Evolutionary conservation across 1,140 invertebrate species (phyloP).

Genomic region (Drosophila tsacasi): DNA sequence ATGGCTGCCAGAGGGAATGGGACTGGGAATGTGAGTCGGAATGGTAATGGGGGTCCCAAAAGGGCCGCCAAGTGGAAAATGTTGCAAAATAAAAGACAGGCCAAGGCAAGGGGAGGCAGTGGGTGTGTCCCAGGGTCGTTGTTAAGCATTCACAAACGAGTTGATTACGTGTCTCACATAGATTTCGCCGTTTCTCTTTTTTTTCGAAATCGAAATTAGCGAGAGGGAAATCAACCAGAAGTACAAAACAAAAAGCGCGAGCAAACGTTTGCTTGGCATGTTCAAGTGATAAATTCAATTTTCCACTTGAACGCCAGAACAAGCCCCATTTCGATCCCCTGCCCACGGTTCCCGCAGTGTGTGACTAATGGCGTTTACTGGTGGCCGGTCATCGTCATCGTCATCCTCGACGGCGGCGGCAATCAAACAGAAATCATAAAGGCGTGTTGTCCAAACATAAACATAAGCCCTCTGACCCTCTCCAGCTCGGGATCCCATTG

Average conservation of each 20-base stretch:
- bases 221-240: constrained; percentile 33
- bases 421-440: constrained; percentile 84
- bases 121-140: neutral
- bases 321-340: neutral
- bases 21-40: neutral
- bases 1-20: neutral
- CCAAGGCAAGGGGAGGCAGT: neutral
- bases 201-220: constrained; percentile 52
- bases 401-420: constrained; percentile 50
- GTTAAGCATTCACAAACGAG: constrained; percentile 77
- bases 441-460: constrained; percentile 81
- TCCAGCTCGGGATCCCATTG: constrained; percentile 20
- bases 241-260: constrained; percentile 24
- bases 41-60: constrained; percentile 14
- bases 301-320: constrained; percentile 76
- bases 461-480: constrained; percentile 36
- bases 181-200: constrained; percentile 55
- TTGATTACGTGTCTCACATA: constrained; percentile 81
- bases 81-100: constrained; percentile 53
- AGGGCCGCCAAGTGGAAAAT: constrained; percentile 62
- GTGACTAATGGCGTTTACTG: constrained; percentile 79
- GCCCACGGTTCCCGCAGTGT: constrained; percentile 19
- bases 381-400: constrained; percentile 41
- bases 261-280: constrained; percentile 67
- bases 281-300: constrained; percentile 84